Evolutionary conservation across 2,797 vertebrate species (phyloP).

Genomic region (Silurus aristotelis): DNA sequence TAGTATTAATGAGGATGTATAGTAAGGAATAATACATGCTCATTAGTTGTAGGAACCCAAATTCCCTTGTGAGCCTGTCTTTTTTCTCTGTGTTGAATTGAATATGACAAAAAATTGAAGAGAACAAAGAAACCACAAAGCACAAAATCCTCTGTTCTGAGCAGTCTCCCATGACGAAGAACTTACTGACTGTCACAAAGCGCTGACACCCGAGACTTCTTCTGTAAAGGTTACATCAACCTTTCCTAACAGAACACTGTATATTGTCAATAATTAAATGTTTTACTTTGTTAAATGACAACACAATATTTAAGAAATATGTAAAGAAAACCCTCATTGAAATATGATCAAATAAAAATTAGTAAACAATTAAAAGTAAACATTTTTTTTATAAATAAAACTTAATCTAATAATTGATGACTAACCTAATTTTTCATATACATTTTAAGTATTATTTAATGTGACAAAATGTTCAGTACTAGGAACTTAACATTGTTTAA

Average conservation of each 20-base stretch:
- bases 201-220: neutral
- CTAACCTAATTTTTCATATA: neutral
- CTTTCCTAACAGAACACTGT: neutral
- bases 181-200: neutral
- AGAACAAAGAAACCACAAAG: neutral
- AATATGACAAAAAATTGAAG: neutral
- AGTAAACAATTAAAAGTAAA: neutral
- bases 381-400: neutral
- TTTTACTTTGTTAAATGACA: neutral
- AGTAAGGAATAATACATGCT: neutral
- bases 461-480: neutral
- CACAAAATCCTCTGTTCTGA: neutral
- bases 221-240: neutral
- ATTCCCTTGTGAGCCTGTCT: neutral
- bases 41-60: neutral
- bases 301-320: too few species aligned
- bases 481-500: neutral
- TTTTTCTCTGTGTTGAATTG: neutral
- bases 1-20: neutral
- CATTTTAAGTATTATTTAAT: neutral
- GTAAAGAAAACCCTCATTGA: neutral
- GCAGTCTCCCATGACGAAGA: neutral
- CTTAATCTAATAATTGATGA: too few species aligned
- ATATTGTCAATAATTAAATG: neutral
- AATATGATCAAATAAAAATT: neutral